Evolutionary conservation across 2,888 invertebrate species (phyloP), one percentile per base, ranked within the genome.

Genomic region (Callyntrura guangdongensis): DNA sequence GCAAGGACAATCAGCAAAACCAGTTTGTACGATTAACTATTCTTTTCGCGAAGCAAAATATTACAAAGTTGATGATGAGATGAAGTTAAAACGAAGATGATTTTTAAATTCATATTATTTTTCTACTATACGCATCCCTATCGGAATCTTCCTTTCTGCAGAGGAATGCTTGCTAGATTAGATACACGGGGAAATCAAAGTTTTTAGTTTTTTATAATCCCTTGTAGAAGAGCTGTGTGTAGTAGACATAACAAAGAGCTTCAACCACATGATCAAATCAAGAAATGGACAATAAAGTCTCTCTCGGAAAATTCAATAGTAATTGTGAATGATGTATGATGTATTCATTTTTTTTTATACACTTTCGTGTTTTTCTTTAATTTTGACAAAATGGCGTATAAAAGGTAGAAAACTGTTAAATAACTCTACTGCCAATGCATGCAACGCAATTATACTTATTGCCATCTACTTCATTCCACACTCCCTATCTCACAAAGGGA

Each of bases 1-100:
- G 88, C 69, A 88, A 88, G 88, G 88, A 88, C 88, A 88, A 88
- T 88, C 88, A 72, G 36, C 59, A 56, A 82, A 88, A 88, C 88
- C 88, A 59, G 88, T 88, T 88, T 67, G 25, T 11, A 17, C 45
- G 14, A 22, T 49, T 45, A 36, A 36, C 36, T 36, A 64, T 67
- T 83, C 49, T 47, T 84, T 84, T 27, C 27, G 45, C 22, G 20
- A 59, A 25, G 56, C 20, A 83, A 61, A 82, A 36, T 47, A 83
- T 9, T 67, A 17, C 27, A 72, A n/a, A 45, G 14, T 22, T 64
- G 9, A 17, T 20, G 79, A 22, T 1, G 45, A 81, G 59, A 72
- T 72, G 81, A 49, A 77, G 72, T 1, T 2, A 56, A 56, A 12
- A 11, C 47, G 12, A n/a, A 25, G 56, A 79, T 56, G 79, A 79